Conservation (phyloP, 2,888 invertebrate genomes). For the Prionchulus punctatus region DNA sequence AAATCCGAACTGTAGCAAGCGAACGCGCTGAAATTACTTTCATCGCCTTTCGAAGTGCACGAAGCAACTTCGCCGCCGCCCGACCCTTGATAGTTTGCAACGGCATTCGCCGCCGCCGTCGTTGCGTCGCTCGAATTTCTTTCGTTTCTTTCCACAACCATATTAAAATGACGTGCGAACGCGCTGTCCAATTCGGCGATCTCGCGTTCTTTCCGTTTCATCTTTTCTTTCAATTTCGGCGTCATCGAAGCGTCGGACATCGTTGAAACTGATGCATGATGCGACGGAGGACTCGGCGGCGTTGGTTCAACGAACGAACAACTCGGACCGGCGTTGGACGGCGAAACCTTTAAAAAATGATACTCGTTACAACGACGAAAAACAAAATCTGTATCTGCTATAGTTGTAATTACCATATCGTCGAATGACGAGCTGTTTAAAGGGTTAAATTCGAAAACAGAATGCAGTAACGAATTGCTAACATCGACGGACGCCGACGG, state of each 20-base stretch:
- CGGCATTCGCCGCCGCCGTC: background rate
- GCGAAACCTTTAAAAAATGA: too few relatives aligned
- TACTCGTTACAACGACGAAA: too few relatives aligned
- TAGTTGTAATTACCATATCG: background rate
- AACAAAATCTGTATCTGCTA: too few relatives aligned
- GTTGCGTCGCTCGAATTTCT: background rate
- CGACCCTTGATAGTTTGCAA: too few relatives aligned
- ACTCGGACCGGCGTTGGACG: too few relatives aligned
- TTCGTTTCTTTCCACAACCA: conserved; percentile 8
- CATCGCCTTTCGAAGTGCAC: background rate
- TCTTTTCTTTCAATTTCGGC: conserved; percentile 7
- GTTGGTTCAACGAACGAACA: too few relatives aligned
- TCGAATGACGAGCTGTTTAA: background rate
- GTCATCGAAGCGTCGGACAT: background rate
- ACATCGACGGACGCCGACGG: background rate
- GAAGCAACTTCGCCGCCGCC: too few relatives aligned
- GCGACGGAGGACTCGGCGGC: too few relatives aligned
- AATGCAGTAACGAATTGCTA: background rate
- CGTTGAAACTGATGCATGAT: too few relatives aligned
- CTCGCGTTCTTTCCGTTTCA: conserved; percentile 3
- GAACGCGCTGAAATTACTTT: background rate
- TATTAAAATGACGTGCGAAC: conserved; percentile 7
- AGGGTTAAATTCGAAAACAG: background rate
- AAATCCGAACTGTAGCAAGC: background rate
- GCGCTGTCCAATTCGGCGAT: conserved; percentile 10